Evolutionary conservation across 2,888 invertebrate genomes (phyloP).

Genomic region (Ormyrus nitidulus): DNA sequence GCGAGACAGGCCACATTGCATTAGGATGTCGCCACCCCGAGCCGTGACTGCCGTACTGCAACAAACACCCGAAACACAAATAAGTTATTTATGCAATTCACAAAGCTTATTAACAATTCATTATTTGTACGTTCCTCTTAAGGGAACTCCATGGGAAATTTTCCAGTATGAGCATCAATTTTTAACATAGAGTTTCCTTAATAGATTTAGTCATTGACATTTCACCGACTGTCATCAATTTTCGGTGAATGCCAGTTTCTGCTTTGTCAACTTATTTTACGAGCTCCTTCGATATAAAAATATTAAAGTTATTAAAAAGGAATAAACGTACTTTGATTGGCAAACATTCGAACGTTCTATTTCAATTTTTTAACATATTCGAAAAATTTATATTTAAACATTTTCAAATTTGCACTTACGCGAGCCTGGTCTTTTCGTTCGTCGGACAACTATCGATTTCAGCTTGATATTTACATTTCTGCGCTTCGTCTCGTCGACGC

Average conservation of each 20-base stretch:
- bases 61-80: conserved; percentile 76
- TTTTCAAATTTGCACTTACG: not conserved
- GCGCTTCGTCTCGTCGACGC: not conserved
- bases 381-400: no score
- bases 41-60: conserved; percentile 94
- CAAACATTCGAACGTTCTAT: no score
- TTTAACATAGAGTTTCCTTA: not conserved
- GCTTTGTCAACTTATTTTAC: conserved; percentile 12
- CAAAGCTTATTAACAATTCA: conserved; percentile 42
- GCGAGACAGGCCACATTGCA: conserved; percentile 56
- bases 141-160: not conserved
- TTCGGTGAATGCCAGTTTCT: conserved; percentile 11
- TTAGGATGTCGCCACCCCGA: conserved; percentile 90
- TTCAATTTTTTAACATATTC: no score
- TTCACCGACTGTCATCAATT: conserved; percentile 12
- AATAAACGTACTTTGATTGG: not conserved
- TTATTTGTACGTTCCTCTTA: conserved; percentile 15
- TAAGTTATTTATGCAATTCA: conserved; percentile 32
- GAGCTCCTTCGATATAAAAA: not conserved
- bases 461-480: conserved; percentile 26
- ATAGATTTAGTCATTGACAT: conserved; percentile 5
- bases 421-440: not conserved
- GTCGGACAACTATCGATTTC: conserved; percentile 1
- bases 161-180: no score
- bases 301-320: not conserved